Conservation (phyloP, 2,888 invertebrate species). For the Hecatera dysodea region DNA sequence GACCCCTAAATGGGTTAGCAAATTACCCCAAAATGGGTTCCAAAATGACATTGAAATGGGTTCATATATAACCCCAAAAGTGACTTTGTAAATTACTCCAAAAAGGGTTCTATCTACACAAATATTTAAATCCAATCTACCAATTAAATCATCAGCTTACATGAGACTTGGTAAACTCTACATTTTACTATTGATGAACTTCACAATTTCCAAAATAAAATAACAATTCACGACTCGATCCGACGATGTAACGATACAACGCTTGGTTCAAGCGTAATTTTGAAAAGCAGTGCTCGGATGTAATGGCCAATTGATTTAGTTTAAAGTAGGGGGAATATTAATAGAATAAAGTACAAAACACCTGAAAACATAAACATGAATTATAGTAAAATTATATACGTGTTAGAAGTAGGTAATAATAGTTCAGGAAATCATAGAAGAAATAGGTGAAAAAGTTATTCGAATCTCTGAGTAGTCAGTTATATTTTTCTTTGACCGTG, state of each 20-base stretch:
- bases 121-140: constrained; percentile 4
- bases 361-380: constrained; percentile 85
- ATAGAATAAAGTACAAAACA: constrained; percentile 76
- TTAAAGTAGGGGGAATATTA: constrained; percentile 81
- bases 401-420: constrained; percentile 45
- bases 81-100: constrained; percentile 22
- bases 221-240: constrained; percentile 43
- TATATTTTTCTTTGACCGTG: not conserved
- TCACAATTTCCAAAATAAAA: constrained; percentile 50
- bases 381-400: constrained; percentile 65
- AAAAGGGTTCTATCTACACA: constrained; percentile 40
- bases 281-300: constrained; percentile 87
- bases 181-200: constrained; percentile 31
- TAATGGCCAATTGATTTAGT: constrained; percentile 76
- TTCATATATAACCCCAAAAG: constrained; percentile 28
- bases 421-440: constrained; percentile 27
- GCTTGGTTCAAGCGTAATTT: constrained; percentile 69
- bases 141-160: constrained; percentile 47
- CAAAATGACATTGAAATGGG: constrained; percentile 8
- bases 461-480: not conserved
- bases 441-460: constrained; percentile 1
- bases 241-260: constrained; percentile 13
- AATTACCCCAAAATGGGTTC: constrained; percentile 12
- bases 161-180: constrained; percentile 42
- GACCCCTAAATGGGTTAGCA: constrained; percentile 27